Evolutionary conservation across 2,888 invertebrate genomes (phyloP), one percentile per base, ranked within the genome.

Genomic region (Lasioglossum morio): DNA sequence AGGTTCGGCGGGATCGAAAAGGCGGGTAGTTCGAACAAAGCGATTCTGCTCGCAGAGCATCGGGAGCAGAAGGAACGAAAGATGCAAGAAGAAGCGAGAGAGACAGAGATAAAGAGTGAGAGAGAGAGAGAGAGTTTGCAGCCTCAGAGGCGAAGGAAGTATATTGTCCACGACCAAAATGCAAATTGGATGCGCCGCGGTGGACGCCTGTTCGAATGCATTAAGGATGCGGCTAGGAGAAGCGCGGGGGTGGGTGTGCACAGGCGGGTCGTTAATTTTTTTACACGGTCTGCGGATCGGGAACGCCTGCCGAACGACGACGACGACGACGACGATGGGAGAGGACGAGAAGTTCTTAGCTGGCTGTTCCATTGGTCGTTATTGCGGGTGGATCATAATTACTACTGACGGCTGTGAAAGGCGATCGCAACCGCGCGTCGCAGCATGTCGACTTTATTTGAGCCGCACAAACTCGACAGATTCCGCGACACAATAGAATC

Each of bases 201-300:
- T 74, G 53, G 87, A 80, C 43, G 82, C 75, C 63, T 57, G 53
- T 66, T 83, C 63, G 83, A 82, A 82, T 83, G 85, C 86, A 79
- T 72, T 74, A 85, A 83, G 63, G 81, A 85, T 60, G 46, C 53
- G 63, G 75, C 69, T n/a, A 14, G 73, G 30, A 30, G 63, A 30
- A 48, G 69, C 43, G 72, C 37, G 77, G 63, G 69, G 77, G 76
- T 27, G 63, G 37, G 66, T 69, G 63, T 63, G 30, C 30, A 16
- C 53, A 73, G 72, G 40, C 48, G 57, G 80, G 84, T 86, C 88
- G 89, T 89, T 89, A 89, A 89, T 79, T 89, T 89, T 88, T 87
- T 89, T 89, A 79, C 83, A 82, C 81, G 77, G 75, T 70, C 73
- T 43, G 48, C 78, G 48, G 77, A 43, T 82, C 43, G 77, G 30